A percentile compares a stretch with the other conserved stretches of the same genome.
Evolutionary conservation across 1,140 invertebrate genomes (phyloP).

Genomic region (Drosophila grimshawi): DNA sequence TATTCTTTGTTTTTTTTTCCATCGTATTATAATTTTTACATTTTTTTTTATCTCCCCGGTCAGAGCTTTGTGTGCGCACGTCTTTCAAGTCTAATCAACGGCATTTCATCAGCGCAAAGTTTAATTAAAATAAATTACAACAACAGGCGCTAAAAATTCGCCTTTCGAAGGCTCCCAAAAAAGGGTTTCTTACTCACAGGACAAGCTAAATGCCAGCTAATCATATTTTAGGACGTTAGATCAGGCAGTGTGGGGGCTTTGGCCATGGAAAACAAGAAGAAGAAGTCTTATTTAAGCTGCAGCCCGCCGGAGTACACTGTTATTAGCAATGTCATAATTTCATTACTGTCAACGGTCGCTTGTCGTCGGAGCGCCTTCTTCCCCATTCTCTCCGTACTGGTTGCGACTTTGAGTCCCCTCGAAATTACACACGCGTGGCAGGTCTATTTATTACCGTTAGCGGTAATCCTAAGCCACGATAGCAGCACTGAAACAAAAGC

Average conservation of each 20-base stretch:
- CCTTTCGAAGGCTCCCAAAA: slow-evolving; percentile 39
- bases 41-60: background rate
- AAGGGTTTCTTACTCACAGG: slow-evolving; percentile 54
- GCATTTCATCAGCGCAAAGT: slow-evolving; percentile 78
- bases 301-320: slow-evolving; percentile 58
- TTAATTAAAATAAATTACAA: slow-evolving; percentile 82
- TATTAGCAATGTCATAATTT: slow-evolving; percentile 83
- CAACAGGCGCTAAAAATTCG: slow-evolving; percentile 47
- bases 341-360: slow-evolving; percentile 79
- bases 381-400: slow-evolving; percentile 3
- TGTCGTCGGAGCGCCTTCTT: slow-evolving; percentile 35
- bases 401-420: slow-evolving; percentile 37
- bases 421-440: slow-evolving; percentile 83
- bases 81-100: slow-evolving; percentile 75
- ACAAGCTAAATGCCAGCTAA: slow-evolving; percentile 71
- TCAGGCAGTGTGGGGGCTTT: slow-evolving; percentile 1
- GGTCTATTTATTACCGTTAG: slow-evolving; percentile 82
- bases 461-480: slow-evolving; percentile 76
- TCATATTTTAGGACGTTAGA: slow-evolving; percentile 69
- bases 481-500: slow-evolving; percentile 56
- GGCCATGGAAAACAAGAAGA: slow-evolving; percentile 17
- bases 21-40: slow-evolving; percentile 5
- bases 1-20: slow-evolving; percentile 17
- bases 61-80: slow-evolving; percentile 42
- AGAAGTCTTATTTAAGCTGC: slow-evolving; percentile 55